These are phyloP conservation scores for Balearica regulorum DNA, from an alignment of 2,797 vertebrate genomes.

Conservation along the genomic window DNA sequence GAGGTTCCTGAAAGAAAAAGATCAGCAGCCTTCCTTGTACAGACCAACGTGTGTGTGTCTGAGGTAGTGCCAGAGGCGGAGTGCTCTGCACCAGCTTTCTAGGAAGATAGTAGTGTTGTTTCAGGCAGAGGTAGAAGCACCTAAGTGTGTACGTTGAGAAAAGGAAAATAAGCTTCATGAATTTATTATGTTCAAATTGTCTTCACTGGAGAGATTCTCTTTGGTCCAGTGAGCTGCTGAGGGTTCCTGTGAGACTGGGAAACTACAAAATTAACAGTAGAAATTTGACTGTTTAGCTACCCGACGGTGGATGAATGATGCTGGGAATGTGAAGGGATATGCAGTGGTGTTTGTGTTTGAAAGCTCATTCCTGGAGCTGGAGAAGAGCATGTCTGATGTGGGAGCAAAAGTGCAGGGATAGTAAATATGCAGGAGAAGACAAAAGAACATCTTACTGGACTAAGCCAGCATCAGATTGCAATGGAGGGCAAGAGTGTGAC, in stretches of 20 bases:
- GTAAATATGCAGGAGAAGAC: neutral
- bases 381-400: neutral
- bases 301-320: accelerated
- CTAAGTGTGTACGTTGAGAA: neutral
- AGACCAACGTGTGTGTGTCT: neutral
- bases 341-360: neutral
- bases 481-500: neutral
- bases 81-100: neutral
- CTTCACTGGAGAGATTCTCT: neutral
- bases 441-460: neutral
- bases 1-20: neutral
- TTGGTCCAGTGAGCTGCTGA: neutral
- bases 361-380: neutral
- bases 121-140: neutral
- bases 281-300: neutral
- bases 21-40: neutral
- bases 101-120: neutral
- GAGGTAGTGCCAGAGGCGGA: neutral
- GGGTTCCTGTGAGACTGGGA: neutral
- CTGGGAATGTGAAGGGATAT: neutral
- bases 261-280: neutral
- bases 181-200: neutral
- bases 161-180: neutral
- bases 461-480: neutral
- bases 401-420: neutral